Base-by-base conservation (phyloP, 2,888 invertebrate species). In the Phasia obesa region DNA sequence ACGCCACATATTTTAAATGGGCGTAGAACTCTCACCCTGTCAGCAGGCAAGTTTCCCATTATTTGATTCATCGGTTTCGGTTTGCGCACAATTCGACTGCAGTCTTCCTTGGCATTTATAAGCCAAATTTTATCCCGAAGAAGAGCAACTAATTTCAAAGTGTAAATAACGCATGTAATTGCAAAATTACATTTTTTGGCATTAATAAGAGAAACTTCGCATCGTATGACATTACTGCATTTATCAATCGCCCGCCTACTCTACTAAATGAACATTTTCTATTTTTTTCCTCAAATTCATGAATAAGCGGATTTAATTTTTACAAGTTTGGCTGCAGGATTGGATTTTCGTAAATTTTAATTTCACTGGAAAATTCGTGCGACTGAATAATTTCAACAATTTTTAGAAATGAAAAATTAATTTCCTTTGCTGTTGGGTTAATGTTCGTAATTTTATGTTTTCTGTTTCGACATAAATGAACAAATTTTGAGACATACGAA, bases 211-310 rank as follows among this genome's bases (percentile, higher is more conserved):
- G 42, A 44, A 42, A 42, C 21, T 60, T 60, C 11, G 38, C 60
- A 60, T 60, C 23, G 38, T 42, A 42, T 7, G 49, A 9, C 23
- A 53, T 53, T 15, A 11, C 21, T 42, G 60, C 60, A 21, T 60
- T 60, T 27, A 60, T 21, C 60, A 60, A 21, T 19, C 60, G 60
- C 42, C 60, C 13, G 42, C 42, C 42, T 60, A 60, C 60, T 11
- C 60, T 62, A n/a, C 44, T 42, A 13, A 60, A 25, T 38, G 42
- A 44, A 62, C 42, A 38, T 4, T 44, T 38, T n/a, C n/a, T n/a
- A n/a, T n/a, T n/a, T n/a, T n/a, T n/a, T n/a, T n/a, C n/a, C n/a
- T n/a, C n/a, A n/a, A n/a, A n/a, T n/a, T n/a, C n/a, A n/a, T n/a
- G n/a, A n/a, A n/a, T n/a, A n/a, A n/a, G n/a, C n/a, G n/a, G n/a